Evolutionary conservation across 2,888 invertebrate species (phyloP).

Genomic region (Lepidochitona cinerea): DNA sequence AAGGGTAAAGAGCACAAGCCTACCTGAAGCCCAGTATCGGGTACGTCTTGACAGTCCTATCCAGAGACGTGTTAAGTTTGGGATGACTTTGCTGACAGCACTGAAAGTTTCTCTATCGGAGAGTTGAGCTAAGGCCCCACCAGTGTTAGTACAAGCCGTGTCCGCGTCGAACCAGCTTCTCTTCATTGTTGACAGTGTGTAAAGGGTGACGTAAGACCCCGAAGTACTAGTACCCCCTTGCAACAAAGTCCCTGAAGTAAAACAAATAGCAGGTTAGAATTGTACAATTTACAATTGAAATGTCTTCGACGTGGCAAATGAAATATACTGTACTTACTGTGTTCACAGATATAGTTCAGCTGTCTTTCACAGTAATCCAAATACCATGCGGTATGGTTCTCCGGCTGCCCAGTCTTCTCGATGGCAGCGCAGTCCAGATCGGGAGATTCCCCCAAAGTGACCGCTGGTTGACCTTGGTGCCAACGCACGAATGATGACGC

Average conservation of each 20-base stretch:
- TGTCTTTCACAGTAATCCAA: constrained; percentile 1
- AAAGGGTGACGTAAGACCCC: background rate
- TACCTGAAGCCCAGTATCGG: constrained; percentile 3
- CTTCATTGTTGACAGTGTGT: background rate
- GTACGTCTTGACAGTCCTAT: background rate
- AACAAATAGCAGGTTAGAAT: background rate
- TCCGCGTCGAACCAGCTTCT: background rate
- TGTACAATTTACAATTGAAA: background rate
- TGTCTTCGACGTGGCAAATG: background rate
- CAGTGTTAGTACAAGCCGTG: background rate
- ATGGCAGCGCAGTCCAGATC: constrained; percentile 1
- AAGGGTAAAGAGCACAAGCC: too few relatives aligned
- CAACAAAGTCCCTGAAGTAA: background rate
- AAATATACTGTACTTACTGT: background rate
- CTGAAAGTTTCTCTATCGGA: background rate
- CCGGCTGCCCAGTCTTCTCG: background rate
- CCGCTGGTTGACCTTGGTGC: background rate
- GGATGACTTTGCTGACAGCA: background rate
- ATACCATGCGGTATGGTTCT: background rate
- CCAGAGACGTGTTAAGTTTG: background rate
- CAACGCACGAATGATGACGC: background rate
- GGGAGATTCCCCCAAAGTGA: background rate
- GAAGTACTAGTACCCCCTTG: background rate
- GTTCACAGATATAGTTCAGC: background rate
- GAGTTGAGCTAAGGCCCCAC: background rate